A percentile compares a stretch with the other conserved stretches of the same genome.
These are phyloP conservation scores for Clarias batrachus DNA, from an alignment of 2,113 vertebrate genomes.

Conservation along the genomic window DNA sequence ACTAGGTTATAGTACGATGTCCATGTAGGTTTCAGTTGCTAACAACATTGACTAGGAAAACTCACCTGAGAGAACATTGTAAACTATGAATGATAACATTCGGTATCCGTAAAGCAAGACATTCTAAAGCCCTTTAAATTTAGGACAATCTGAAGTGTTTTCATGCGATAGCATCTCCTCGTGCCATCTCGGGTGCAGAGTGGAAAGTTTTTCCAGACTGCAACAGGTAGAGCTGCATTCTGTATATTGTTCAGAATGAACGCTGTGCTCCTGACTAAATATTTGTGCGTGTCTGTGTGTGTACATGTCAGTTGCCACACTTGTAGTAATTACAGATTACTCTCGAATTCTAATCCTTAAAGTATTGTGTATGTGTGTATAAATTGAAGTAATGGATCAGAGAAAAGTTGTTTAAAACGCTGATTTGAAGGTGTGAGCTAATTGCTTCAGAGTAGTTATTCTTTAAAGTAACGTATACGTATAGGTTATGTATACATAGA, in stretches of 20 bases:
- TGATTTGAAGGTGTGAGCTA: neutral
- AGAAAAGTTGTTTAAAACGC: neutral
- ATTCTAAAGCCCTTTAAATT: neutral
- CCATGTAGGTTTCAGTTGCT: neutral
- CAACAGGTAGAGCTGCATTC: conserved; percentile 31
- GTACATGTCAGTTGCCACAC: neutral
- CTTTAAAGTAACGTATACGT: neutral
- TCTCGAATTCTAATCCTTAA: neutral
- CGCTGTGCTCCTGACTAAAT: neutral
- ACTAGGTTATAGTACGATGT: neutral
- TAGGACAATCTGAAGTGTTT: neutral
- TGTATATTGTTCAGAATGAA: conserved; percentile 1
- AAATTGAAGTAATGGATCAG: neutral
- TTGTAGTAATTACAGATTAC: neutral
- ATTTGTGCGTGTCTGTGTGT: neutral
- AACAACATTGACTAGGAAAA: neutral
- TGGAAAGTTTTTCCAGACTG: neutral
- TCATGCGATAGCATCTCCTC: neutral
- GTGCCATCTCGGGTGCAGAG: neutral
- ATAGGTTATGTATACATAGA: neutral
- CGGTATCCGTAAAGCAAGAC: neutral
- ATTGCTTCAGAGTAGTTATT: neutral
- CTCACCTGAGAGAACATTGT: neutral
- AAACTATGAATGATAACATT: neutral
- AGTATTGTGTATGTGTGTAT: neutral